Conservation (phyloP, 2,888 invertebrate species). For the Andricus curvator region DNA sequence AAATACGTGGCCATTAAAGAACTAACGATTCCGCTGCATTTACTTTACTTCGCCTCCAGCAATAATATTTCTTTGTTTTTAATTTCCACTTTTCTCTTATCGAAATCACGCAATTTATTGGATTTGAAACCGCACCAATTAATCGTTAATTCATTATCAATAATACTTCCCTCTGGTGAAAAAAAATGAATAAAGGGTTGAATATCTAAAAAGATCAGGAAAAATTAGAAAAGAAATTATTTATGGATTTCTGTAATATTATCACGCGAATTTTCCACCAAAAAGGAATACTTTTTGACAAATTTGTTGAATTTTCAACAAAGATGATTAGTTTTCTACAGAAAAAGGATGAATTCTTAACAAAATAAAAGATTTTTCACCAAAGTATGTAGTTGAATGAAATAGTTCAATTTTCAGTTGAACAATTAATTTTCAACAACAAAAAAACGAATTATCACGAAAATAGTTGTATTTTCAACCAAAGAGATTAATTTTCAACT, state of each 20-base stretch:
- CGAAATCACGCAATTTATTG: background rate
- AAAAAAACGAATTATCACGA: too few species aligned
- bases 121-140: background rate
- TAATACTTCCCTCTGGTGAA: background rate
- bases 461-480: too few species aligned
- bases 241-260: background rate
- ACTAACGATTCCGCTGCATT: conserved; percentile 8
- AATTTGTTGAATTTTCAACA: too few species aligned
- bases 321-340: too few species aligned
- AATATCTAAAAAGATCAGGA: background rate
- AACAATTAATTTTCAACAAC: too few species aligned
- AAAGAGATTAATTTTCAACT: too few species aligned
- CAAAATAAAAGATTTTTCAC: too few species aligned
- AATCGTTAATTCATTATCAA: background rate
- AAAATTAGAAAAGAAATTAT: background rate
- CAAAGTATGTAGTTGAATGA: too few species aligned
- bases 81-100: conserved; percentile 12
- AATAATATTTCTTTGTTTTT: conserved; percentile 9
- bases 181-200: background rate
- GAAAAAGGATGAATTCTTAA: too few species aligned
- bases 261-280: too few species aligned
- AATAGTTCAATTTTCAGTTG: too few species aligned
- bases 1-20: conserved; percentile 28
- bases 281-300: too few species aligned
- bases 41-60: background rate